A percentile compares a stretch with the other conserved stretches of the same genome.
These are phyloP conservation scores for Lasioglossum malachurum DNA, from an alignment of 2,888 invertebrate species.

Conservation along the genomic window DNA sequence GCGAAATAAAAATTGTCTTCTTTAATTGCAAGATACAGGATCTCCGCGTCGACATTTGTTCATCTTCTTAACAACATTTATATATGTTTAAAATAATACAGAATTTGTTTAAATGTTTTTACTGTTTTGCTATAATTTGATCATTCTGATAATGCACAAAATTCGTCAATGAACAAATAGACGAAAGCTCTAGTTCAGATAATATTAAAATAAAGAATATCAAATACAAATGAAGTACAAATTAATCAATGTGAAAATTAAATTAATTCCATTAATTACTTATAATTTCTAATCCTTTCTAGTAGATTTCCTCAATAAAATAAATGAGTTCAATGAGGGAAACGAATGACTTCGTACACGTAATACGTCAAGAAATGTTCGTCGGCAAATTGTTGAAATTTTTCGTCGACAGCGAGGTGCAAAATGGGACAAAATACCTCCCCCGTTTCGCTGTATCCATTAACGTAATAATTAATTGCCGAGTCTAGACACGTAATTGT, in stretches of 20 bases:
- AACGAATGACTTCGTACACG: not conserved
- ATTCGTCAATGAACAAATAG: not conserved
- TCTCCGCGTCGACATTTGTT: not conserved
- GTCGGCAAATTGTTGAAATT: not conserved
- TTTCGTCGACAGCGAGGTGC: not conserved
- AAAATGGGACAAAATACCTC: too few species aligned
- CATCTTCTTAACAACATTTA: not conserved
- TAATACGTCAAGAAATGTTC: not conserved
- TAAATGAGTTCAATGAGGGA: not conserved
- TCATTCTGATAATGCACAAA: not conserved
- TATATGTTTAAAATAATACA: not conserved
- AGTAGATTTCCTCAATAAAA: too few species aligned
- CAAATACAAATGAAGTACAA: too few species aligned
- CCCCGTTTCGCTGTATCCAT: too few species aligned
- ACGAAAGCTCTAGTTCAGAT: not conserved
- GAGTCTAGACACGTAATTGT: not conserved
- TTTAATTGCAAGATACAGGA: not conserved
- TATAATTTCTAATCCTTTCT: too few species aligned
- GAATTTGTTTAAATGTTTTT: not conserved
- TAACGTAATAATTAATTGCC: not conserved
- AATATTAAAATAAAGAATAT: not conserved
- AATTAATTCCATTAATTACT: too few species aligned
- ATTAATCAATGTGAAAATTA: too few species aligned
- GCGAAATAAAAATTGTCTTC: not conserved
- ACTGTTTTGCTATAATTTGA: not conserved